A percentile compares a stretch with the other conserved stretches of the same genome.
Evolutionary conservation across 2,888 invertebrate genomes (phyloP).

Genomic region (Drosophila merina): DNA sequence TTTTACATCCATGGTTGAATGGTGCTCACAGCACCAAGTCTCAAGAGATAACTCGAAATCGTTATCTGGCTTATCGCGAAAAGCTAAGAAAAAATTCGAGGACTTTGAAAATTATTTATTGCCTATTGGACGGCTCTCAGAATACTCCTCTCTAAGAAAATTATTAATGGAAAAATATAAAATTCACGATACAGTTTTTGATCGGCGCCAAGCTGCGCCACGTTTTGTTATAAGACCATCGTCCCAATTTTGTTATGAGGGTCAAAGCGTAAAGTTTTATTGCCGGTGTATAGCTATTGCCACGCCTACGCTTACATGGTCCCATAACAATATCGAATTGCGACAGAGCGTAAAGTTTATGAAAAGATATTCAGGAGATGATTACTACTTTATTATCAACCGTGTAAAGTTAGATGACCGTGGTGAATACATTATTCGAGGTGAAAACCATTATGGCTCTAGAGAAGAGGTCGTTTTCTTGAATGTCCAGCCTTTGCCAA

Average conservation of each 20-base stretch:
- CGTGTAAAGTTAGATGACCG: slow-evolving; percentile 97
- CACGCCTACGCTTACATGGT: slow-evolving; percentile 98
- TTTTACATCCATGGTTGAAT: slow-evolving; percentile 97
- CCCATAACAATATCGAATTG: slow-evolving; percentile 95
- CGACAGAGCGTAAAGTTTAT: slow-evolving; percentile 99
- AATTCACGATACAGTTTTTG: slow-evolving; percentile 98
- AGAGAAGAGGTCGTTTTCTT: slow-evolving; percentile 98
- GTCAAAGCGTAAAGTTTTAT: slow-evolving; percentile 98
- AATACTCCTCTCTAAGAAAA: slow-evolving; percentile 98
- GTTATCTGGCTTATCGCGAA: slow-evolving; percentile 94
- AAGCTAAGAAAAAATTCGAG: slow-evolving; percentile 93
- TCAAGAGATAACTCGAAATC: slow-evolving; percentile 91
- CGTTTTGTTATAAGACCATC: slow-evolving; percentile 98
- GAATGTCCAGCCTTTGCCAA: slow-evolving; percentile 92
- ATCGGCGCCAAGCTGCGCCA: slow-evolving; percentile 98
- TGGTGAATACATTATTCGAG: slow-evolving; percentile 98
- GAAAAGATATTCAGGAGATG: slow-evolving; percentile 98
- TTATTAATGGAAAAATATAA: slow-evolving; percentile 97
- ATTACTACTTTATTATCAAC: slow-evolving; percentile 99
- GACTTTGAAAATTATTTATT: slow-evolving; percentile 93
- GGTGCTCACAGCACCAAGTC: slow-evolving; percentile 92
- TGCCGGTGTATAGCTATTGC: slow-evolving; percentile 98
- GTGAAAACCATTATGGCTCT: slow-evolving; percentile 98
- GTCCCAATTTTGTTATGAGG: slow-evolving; percentile 98
- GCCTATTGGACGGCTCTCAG: slow-evolving; percentile 98